Base-by-base conservation (phyloP, 2,797 vertebrate genomes). In the Sebastes matsubarae region DNA sequence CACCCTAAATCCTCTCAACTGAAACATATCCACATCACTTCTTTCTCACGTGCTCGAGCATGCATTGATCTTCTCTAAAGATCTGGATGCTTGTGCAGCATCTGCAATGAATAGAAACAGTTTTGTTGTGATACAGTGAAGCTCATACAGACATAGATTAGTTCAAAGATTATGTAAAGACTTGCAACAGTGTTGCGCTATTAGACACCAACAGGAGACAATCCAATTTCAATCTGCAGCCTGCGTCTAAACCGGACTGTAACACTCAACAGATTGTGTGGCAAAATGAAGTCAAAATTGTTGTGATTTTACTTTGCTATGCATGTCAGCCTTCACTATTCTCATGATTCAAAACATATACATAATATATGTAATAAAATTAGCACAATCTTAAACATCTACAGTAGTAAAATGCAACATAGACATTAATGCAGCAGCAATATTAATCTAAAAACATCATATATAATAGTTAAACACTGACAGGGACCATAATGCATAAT, bases 1-100 rank as follows among this genome's bases (percentile, higher is more conserved):
- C 52, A 16, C 29, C 10, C 27, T 76, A 75, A 87, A 87, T 81
- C 79, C 79, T 68, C 65, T 92, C 63, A 72, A 42, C 72, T 88
- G 68, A 80, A 85, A 80, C 29, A 27, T 67, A 70, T 27, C 63
- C 32, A 50, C 27, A 13, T 57, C 1, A 22, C 36, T 34, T 61
- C 14, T 67, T 29, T 50, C 1, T 57, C 14, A 29, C 8, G 2
- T 16, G 29, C 20, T 59, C 0, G 42, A 24, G 46, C 24, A 24
- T 55, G 7, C 13, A 14, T 50, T 2, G 42, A 20, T 20, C 16
- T 67, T 71, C 13, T 36, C 1, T 18, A 29, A 59, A 66, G 14
- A 22, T 64, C 3, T 36, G 24, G 63, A 54, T 61, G 75, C 9
- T n/a, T 4, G 2, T 63, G 38, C 34, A 76, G 54, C 29, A 65